Evolutionary conservation across 2,888 invertebrate species (phyloP), one percentile per base, ranked within the genome.

Genomic region (Scrobipalpa atriplicella): DNA sequence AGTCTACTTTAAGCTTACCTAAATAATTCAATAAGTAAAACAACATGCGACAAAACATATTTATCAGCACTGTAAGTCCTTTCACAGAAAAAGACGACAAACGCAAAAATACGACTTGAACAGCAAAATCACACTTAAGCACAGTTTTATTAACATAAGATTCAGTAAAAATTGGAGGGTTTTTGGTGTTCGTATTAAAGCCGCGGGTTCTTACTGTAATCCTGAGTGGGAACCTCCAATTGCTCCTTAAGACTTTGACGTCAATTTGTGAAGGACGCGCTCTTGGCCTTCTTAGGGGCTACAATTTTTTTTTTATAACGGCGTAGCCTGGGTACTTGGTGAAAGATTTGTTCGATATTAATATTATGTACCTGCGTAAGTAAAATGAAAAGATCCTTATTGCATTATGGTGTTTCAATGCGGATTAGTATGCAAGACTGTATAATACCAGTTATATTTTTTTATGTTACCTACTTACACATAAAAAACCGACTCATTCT

Each of bases 201-300:
- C 19, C 19, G 13, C 13, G 58, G 21, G 29, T 58, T 36, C 36
- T 58, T 16, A 29, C 13, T 13, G 43, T 36, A 63, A 63, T 47
- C 51, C 39, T 61, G 58, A 58, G 58, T 29, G 13, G 36, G 36
- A 54, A 19, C 29, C 10, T 61, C 60, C 7, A 38, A 38, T 61
- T 61, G 8, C 61, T 16, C 10, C 41, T 61, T 41, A 11, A 60
- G 39, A 2, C 56, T 60, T 60, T 13, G 39, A 61, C 61, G 61
- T 41, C 61, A 41, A 61, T 6, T 39, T 61, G 11, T 41, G 61
- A 61, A 61, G 61, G 61, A 38, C 38, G 16, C 36, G 16, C 18
- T 38, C 38, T 9, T 60, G 16, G 10, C 36, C 19, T 54, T 13
- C 10, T 38, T 60, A n/a, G 9, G 0, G 16, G 60, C 60, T 11